A percentile compares a stretch with the other conserved stretches of the same genome.
Evolutionary conservation across 2,797 vertebrate genomes (phyloP).

Genomic region (Rhabdophis nuchalis): DNA sequence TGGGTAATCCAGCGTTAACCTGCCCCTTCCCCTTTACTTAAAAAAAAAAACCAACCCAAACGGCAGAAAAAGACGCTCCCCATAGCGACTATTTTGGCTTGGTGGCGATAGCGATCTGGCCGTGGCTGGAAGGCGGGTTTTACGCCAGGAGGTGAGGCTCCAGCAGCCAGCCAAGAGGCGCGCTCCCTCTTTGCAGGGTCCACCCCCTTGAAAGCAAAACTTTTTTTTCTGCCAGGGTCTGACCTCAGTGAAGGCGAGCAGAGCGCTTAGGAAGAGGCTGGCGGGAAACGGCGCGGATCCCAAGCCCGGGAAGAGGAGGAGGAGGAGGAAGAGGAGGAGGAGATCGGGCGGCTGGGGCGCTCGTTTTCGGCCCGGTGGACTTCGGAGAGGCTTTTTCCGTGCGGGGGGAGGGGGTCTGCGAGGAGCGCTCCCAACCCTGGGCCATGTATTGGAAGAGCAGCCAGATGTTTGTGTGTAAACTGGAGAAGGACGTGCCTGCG

Average conservation of each 20-base stretch:
- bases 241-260: conserved; percentile 55
- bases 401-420: conserved; percentile 56
- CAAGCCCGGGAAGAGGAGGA: neutral
- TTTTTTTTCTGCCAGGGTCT: conserved; percentile 65
- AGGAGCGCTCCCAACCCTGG: conserved; percentile 49
- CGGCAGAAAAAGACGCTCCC: neutral
- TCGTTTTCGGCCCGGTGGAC: neutral
- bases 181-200: conserved; percentile 62
- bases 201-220: conserved; percentile 80
- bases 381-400: neutral
- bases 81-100: conserved; percentile 31
- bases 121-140: conserved; percentile 69
- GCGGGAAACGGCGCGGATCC: neutral
- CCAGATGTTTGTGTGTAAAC: conserved; percentile 77
- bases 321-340: neutral
- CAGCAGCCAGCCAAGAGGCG: conserved; percentile 53
- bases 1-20: neutral
- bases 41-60: neutral
- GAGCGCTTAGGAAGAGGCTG: conserved; percentile 27
- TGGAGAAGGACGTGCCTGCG: conserved; percentile 73
- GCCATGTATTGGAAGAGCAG: conserved; percentile 93
- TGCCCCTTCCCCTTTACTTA: neutral
- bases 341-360: neutral
- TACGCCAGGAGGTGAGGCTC: conserved; percentile 77
- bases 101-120: conserved; percentile 58